Conservation (phyloP, 2,888 invertebrate genomes). For the Agapetus fuscipes region DNA sequence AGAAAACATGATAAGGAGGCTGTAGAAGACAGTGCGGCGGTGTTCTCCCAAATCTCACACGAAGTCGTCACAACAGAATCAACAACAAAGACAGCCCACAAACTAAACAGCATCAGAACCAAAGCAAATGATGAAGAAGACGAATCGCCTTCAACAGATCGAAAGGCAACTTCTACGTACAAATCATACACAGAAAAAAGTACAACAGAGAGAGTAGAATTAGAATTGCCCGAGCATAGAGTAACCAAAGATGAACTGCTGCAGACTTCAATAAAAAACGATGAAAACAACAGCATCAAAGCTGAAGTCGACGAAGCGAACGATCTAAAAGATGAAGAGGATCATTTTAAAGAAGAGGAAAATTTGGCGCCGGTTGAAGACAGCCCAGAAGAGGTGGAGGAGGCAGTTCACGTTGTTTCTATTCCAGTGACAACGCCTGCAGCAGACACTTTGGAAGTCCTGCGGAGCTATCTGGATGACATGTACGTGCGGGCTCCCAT, state of each 20-base stretch:
- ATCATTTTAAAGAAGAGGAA: neutral
- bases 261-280: neutral
- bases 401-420: neutral
- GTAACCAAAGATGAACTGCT: neutral
- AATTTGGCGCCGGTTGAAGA: conserved; percentile 2
- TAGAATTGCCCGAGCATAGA: neutral
- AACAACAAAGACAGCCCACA: too few species aligned
- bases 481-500: conserved; percentile 38
- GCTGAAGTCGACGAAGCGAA: conserved; percentile 1
- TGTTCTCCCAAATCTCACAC: too few species aligned
- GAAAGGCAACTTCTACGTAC: too few species aligned
- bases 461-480: conserved; percentile 38
- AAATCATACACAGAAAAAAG: neutral
- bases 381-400: neutral
- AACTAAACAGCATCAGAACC: too few species aligned
- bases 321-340: neutral
- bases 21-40: too few species aligned
- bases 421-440: conserved; percentile 1
- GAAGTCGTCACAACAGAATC: too few species aligned
- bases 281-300: too few species aligned
- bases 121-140: too few species aligned
- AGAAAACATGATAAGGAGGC: too few species aligned
- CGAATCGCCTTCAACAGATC: too few species aligned
- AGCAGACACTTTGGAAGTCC: conserved; percentile 27
- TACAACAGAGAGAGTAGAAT: neutral